Evolutionary conservation across 1,140 invertebrate species (phyloP), one percentile per base, ranked within the genome.

Genomic region (Sogatella furcifera): DNA sequence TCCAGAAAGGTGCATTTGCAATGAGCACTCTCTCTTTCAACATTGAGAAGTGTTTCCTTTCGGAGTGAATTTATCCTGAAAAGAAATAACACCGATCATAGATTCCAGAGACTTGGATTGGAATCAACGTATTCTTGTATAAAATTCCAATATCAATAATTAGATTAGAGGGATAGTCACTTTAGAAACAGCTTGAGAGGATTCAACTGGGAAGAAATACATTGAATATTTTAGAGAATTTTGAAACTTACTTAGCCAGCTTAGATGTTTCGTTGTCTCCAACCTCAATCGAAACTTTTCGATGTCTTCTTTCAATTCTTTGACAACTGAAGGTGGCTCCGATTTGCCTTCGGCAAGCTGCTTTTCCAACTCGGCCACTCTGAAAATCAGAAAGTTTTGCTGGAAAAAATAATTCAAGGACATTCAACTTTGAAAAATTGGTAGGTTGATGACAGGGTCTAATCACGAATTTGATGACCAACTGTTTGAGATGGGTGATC

Each of bases 231-330:
- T 64, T 61, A 19, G 62, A 58, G 52, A 28, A 38, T 38, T 8
- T 49, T 49, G 14, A 10, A 68, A 73, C 69, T 80, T 71, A 81
- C 85, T 84, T 55, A 86, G 72, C 84, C 84, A 86, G 68, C 82
- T 85, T 59, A 87, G 76, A 69, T 83, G 82, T 66, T 85, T 83
- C 22, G 83, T 79, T 44, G 82, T 84, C 71, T 87, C 83, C 58
- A 86, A 72, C 69, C 84, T 85, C 63, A 80, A 77, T 64, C 80
- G 78, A 66, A 88, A 83, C 43, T 74, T 73, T 62, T 84, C 81
- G 19, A 86, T 81, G 69, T 85, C 81, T 41, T 71, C 71, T 67
- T 83, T 80, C 21, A 88, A 76, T 62, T 85, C 82, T 58, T 76
- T 70, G 17, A 88, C 77, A 46, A 74, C 72, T 4, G 79, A 73